Evolutionary conservation across 2,113 vertebrate species (phyloP), one percentile per base, ranked within the genome.

Genomic region (Neolamprologus fasciatus): DNA sequence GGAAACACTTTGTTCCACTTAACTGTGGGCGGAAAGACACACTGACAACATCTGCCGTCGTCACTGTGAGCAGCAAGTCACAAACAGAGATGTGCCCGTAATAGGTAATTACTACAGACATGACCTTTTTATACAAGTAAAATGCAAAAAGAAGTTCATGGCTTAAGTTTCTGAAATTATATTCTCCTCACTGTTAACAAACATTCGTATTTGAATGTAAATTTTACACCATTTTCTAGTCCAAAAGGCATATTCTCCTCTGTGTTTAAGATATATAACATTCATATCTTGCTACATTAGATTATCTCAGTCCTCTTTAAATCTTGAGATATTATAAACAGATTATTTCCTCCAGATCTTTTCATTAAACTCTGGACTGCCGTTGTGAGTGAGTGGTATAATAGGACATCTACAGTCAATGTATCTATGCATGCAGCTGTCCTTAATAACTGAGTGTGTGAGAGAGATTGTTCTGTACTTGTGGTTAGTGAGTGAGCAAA

Each of bases 1-100:
- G 78, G 88, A 90, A 91, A 85, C 87, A 89, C 81, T 93, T 91
- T 92, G 86, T 91, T 89, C 89, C 85, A 91, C 81, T 93, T 87
- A 90, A 82, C 51, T 4, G 37, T 86, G 82, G 82, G 81, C 80
- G 87, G 80, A 82, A 87, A 89, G 79, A 82, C 40, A 82, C 33
- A 82, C 45, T 23, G 66, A 87, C 14, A 55, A 53, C 90, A 84
- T 86, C 40, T 82, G 86, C 81, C 66, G 14, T 82, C 21, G 54
- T 73, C 37, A 76, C 50, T 81, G 54, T 81, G 73, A 79, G 42
- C 63, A 80, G 42, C 58, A 68, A 90, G 85, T 68, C 90, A 85
- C 80, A 86, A 86, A 80, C 55, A 87, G 33, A 42, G 73, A 58
- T 42, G 51, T 9, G n/a, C 42, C 42, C 17, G 1, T 78, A 51